Conservation (phyloP, 2,113 vertebrate species). For the Chlorodrepanis virens region DNA sequence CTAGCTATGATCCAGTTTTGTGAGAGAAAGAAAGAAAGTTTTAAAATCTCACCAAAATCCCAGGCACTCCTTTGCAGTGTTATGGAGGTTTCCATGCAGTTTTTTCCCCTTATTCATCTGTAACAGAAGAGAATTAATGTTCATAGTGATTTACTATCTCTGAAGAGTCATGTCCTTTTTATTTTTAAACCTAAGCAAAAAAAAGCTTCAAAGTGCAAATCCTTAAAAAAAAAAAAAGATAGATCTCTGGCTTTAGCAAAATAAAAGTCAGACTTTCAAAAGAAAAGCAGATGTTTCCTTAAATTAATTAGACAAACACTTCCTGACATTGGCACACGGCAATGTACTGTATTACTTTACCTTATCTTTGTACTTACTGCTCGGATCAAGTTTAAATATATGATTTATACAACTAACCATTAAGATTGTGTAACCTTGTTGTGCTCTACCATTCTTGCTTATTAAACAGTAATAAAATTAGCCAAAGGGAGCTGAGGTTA, state of each 20-base stretch:
- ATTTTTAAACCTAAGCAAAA: constrained; percentile 18
- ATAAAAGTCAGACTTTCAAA: constrained; percentile 22
- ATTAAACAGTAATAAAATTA: constrained; percentile 54
- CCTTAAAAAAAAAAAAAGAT: background rate
- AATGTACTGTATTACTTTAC: background rate
- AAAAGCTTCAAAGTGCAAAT: background rate
- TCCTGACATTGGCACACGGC: background rate
- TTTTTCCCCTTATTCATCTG: background rate
- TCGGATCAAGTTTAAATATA: constrained; percentile 6
- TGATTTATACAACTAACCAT: background rate
- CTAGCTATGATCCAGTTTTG: background rate
- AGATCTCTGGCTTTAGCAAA: background rate
- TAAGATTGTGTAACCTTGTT: constrained; percentile 40
- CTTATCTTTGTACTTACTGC: constrained; percentile 3
- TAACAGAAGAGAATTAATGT: background rate
- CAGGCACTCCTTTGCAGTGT: background rate
- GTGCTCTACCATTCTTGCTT: constrained; percentile 30
- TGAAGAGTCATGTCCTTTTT: constrained; percentile 9
- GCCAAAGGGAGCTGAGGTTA: background rate
- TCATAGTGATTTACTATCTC: background rate
- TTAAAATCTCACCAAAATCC: background rate
- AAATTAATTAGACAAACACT: background rate
- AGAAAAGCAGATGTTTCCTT: constrained; percentile 28
- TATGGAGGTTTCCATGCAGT: background rate
- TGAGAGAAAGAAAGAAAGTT: background rate